phyloP scores from a whole-genome alignment of 2,797 vertebrate species.

The Cryptoblepharus egeriae region DNA sequence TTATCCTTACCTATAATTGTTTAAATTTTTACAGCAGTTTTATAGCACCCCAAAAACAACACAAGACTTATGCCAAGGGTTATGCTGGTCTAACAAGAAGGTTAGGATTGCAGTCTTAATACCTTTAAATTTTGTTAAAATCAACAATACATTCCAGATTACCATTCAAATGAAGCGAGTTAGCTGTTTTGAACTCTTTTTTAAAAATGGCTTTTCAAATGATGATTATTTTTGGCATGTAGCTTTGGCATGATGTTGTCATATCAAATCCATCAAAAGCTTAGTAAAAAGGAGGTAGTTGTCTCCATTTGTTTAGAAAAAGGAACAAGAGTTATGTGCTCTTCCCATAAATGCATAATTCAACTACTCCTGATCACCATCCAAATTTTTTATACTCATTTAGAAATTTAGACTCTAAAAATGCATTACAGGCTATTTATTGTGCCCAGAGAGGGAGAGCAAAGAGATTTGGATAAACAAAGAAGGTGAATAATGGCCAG shows the following conservation, averaged over 20 bases:
- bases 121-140: constrained; percentile 43
- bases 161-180: constrained; percentile 44
- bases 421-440: not conserved
- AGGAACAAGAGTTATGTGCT: not conserved
- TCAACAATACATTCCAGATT: constrained; percentile 36
- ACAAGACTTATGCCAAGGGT: too few relatives aligned
- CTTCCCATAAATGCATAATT: constrained; percentile 42
- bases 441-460: not conserved
- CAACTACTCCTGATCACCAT: constrained; percentile 1
- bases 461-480: not conserved
- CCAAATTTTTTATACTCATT: constrained; percentile 10
- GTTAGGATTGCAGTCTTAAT: too few relatives aligned
- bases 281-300: not conserved
- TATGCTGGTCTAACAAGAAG: too few relatives aligned
- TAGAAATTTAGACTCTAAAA: not conserved
- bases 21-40: too few relatives aligned
- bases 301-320: constrained; percentile 15
- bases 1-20: too few relatives aligned
- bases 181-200: constrained; percentile 37
- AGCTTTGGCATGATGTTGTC: not conserved
- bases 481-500: not conserved
- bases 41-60: too few relatives aligned
- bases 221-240: constrained; percentile 11
- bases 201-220: constrained; percentile 36
- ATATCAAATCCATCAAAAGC: not conserved